Percentiles rank a stretch among this genome's conserved stretches.
Evolutionary conservation across 2,113 vertebrate species (phyloP).

Genomic region (Pomatostomus ruficeps): DNA sequence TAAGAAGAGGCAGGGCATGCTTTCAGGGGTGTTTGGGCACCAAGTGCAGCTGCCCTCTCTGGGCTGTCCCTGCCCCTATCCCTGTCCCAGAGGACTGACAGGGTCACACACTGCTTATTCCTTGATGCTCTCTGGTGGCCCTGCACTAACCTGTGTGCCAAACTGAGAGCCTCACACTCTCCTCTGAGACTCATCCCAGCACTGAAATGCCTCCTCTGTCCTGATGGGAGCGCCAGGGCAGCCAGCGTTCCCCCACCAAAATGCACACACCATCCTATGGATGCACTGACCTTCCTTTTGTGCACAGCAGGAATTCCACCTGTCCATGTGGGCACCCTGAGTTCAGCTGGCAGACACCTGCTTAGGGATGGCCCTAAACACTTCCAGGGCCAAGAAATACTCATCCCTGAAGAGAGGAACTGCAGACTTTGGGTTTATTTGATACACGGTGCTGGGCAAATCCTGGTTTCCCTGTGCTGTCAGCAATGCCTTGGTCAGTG

Average conservation of each 20-base stretch:
- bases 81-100: background rate
- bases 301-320: accelerated
- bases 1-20: background rate
- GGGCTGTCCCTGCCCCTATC: background rate
- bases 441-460: background rate
- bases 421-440: background rate
- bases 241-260: background rate
- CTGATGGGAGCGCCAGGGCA: background rate
- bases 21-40: background rate
- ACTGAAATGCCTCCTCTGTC: background rate
- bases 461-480: background rate
- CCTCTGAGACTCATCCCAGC: background rate
- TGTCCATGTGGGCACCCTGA: accelerated
- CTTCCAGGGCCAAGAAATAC: background rate
- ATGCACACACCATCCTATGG: accelerated
- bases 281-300: background rate
- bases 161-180: background rate
- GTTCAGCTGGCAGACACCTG: background rate
- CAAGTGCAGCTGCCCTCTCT: background rate
- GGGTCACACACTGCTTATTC: background rate
- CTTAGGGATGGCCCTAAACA: background rate
- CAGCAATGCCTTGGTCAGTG: background rate
- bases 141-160: background rate
- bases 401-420: background rate
- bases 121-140: background rate